Base-by-base conservation (phyloP, 2,797 vertebrate species). In the Chiroxiphia lanceolata region DNA sequence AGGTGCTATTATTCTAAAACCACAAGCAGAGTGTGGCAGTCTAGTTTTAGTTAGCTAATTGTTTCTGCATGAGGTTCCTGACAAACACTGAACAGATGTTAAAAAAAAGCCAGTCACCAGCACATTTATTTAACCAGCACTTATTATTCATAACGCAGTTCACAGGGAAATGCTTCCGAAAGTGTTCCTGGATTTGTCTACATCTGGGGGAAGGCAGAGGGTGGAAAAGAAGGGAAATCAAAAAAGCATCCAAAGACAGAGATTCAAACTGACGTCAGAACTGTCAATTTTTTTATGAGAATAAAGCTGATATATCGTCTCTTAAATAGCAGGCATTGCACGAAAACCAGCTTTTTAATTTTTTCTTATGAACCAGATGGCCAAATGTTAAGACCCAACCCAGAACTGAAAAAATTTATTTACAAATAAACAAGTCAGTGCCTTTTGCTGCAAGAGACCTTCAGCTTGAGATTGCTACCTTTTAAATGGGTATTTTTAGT, bases 171-270 rank as follows among this genome's bases (percentile, higher is more conserved):
- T 51, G 0, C 45, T 57, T 64, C 29, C 79, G 23, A 27, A 83
- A 31, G 3, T 11, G 5, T 47, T 92, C 10, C 25, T 63, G 20
- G 4, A 53, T 70, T 81, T 88, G 16, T 25, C 22, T 67, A 38
- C 13, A 79, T 5, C 25, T 34, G 1, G 0, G 4, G 5, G 8
- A 8, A 26, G 16, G 8, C 2, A 14, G 4, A 10, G 3, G 3
- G 18, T 19, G 16, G 19, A 5, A 17, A 6, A 44, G 11, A 45
- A 31, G 9, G 7, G 36, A 45, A 76, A 57, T 27, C 8, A 9
- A 29, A 65, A 29, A 59, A 53, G 9, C n/a, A 47, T 6, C 6
- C 59, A 19, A 77, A 79, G 15, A 36, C 40, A 72, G 12, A 48
- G 15, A 64, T 65, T 83, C 53, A 70, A 47, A 45, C 0, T 42